Evolutionary conservation across 2,797 vertebrate species (phyloP).

Genomic region (Fistularia commersonii): DNA sequence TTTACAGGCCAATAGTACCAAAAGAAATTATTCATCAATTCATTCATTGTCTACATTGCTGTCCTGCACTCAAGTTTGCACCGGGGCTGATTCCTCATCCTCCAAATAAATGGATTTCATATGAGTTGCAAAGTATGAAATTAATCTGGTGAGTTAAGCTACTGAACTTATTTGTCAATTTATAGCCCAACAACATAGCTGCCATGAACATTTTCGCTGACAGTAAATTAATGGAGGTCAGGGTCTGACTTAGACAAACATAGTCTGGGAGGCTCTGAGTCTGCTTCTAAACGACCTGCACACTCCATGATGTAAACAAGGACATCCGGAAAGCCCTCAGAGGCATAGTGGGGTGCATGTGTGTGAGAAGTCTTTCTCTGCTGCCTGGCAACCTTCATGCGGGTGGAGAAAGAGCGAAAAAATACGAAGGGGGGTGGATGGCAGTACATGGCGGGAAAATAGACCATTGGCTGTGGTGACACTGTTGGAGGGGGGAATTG

Average conservation of each 20-base stretch:
- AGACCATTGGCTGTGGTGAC: slow-evolving; percentile 57
- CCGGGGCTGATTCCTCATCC: no score
- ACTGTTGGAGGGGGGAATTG: slow-evolving; percentile 21
- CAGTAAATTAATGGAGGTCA: slow-evolving; percentile 51
- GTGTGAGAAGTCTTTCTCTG: slow-evolving; percentile 71
- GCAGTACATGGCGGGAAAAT: slow-evolving; percentile 64
- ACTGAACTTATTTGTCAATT: no score
- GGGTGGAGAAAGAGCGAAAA: slow-evolving; percentile 45
- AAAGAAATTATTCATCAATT: slow-evolving; percentile 10
- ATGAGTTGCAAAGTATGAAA: no score
- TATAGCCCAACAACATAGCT: slow-evolving; percentile 4
- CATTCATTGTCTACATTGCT: not conserved
- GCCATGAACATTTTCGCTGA: slow-evolving; percentile 32
- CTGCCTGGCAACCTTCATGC: slow-evolving; percentile 71
- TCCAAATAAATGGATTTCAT: no score
- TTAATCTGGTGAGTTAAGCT: no score
- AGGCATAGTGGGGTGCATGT: slow-evolving; percentile 69
- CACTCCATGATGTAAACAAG: slow-evolving; percentile 74
- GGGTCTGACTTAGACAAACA: slow-evolving; percentile 41
- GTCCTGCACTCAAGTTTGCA: not conserved
- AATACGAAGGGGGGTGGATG: slow-evolving; percentile 33
- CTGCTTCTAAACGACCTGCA: slow-evolving; percentile 58
- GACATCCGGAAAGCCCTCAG: slow-evolving; percentile 74
- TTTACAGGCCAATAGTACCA: slow-evolving; percentile 8
- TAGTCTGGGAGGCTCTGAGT: slow-evolving; percentile 48